Evolutionary conservation across 1,140 invertebrate species (phyloP), one percentile per base, ranked within the genome.

Genomic region (Drosophila quadrilineata): DNA sequence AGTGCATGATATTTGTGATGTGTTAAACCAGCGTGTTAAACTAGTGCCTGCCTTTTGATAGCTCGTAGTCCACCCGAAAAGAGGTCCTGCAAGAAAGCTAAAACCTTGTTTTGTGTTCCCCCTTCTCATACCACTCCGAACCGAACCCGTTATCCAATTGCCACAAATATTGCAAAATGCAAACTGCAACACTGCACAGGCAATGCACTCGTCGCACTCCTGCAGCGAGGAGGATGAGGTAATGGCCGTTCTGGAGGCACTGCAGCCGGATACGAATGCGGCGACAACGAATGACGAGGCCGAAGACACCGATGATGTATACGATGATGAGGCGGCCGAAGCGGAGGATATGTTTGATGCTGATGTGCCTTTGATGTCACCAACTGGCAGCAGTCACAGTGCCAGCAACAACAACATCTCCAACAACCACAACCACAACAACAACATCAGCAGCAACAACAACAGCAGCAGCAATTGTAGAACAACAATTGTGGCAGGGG

Each of bases 171-270:
- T n/a, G n/a, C 54, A 19, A 48, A 36, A 36, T 35, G 40, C 28
- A 8, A n/a, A 56, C 31, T 21, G 21, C 9, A 60, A 48, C 41
- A 41, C 21, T 50, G 43, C 50, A 65, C 50, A 46, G 58, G 69
- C 68, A 60, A 67, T 64, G 65, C 74, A 80, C 50, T 88, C 77
- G 3, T 80, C 75, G 56, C 86, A 82, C 38, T 87, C 82, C 28
- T 79, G 87, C 69, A 88, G 87, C 38, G 87, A 88, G 24, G 87
- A 88, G 45, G 85, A 88, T 46, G 70, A 88, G 48, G 79, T 57
- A 64, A 88, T 67, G 75, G 54, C 72, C 12, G 71, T 79, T n/a
- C 53, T 84, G 53, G 70, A 75, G 40, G 63, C 68, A 3, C 41
- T 77, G 41, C 65, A 63, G 14, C 60, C 59, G 33, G 76, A 87